Base-by-base conservation (phyloP, 2,113 vertebrate species). In the Lagopus muta region DNA sequence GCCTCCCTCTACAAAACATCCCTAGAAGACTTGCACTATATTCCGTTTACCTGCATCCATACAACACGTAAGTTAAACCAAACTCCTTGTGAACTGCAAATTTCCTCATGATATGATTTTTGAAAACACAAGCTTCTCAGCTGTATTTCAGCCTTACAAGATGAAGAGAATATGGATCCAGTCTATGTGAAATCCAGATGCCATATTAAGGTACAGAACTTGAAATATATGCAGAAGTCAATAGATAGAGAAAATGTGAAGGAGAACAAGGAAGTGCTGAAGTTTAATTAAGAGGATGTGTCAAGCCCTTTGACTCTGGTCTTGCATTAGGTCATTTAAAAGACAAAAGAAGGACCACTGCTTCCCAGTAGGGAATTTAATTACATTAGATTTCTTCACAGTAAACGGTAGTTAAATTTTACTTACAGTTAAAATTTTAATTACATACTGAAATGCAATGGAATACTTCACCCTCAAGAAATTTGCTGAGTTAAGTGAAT, bases 361-460 rank as follows among this genome's bases (percentile, higher is more conserved):
- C 12, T 69, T 78, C 60, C 22, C 50, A 72, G 21, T 1, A 45
- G 3, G 14, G 25, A 72, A 76, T 70, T 28, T 27, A 43, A 74
- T 32, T 30, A 24, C 20, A 62, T 65, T 43, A 42, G 32, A 71
- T 76, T 77, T 72, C 19, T 8, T 67, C 14, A 57, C 34, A 12
- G 21, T 50, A 71, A 10, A 25, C 0, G 0, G 1, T 42, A 60
- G 27, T 27, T 60, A 58, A 48, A 54, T 50, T 73, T 77, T 62
- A 71, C 38, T 80, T 84, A 79, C 30, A 16, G 54, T 27, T 60
- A 58, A 80, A 58, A 54, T 55, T 77, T 77, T 62, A 64, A 38
- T 76, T 84, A 76, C 30, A 16, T 0, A 2, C n/a, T 58, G 30
- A 77, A 91, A 88, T 8, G 7, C 11, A 91, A 70, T 0, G 3